Percentiles rank a stretch among this genome's conserved stretches.
Conservation (phyloP, 2,888 invertebrate genomes). For the Portevinia maculata region DNA sequence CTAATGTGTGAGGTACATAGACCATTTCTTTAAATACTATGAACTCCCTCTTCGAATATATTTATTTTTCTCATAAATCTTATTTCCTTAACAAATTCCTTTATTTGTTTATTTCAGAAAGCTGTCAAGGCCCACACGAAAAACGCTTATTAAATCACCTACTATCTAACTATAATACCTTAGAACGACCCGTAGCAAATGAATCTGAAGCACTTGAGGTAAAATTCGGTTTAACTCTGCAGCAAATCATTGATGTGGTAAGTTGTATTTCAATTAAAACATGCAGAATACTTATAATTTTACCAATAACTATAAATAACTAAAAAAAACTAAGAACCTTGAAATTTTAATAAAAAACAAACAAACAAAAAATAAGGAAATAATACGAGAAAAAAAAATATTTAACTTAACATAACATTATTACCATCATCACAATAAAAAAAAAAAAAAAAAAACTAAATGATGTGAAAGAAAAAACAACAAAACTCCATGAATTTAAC, state of each 20-base stretch:
- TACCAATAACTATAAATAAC: slow-evolving; percentile 26
- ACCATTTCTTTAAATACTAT: too few species aligned
- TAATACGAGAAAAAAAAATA: slow-evolving; percentile 53
- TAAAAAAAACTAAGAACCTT: slow-evolving; percentile 28
- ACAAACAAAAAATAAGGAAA: slow-evolving; percentile 45
- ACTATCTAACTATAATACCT: slow-evolving; percentile 91
- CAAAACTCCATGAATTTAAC: slow-evolving; percentile 61
- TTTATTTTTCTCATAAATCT: not conserved
- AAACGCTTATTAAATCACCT: slow-evolving; percentile 93
- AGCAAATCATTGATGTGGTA: slow-evolving; percentile 98
- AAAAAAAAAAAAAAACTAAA: slow-evolving; percentile 37
- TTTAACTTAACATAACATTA: slow-evolving; percentile 14
- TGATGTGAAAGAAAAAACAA: slow-evolving; percentile 49
- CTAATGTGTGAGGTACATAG: too few species aligned
- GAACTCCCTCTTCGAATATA: not conserved
- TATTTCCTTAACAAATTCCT: not conserved
- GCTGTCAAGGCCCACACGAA: slow-evolving; percentile 95
- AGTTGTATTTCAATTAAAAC: slow-evolving; percentile 82
- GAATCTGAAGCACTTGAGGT: slow-evolving; percentile 96
- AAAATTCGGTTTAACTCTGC: slow-evolving; percentile 94
- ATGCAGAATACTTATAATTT: slow-evolving; percentile 8
- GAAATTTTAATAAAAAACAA: slow-evolving; percentile 40
- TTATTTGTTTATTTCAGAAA: slow-evolving; percentile 86
- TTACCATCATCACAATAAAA: not conserved
- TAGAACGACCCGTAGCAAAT: slow-evolving; percentile 95